Evolutionary conservation across 2,113 vertebrate species (phyloP), one percentile per base, ranked within the genome.

Genomic region (Mirza zaza): DNA sequence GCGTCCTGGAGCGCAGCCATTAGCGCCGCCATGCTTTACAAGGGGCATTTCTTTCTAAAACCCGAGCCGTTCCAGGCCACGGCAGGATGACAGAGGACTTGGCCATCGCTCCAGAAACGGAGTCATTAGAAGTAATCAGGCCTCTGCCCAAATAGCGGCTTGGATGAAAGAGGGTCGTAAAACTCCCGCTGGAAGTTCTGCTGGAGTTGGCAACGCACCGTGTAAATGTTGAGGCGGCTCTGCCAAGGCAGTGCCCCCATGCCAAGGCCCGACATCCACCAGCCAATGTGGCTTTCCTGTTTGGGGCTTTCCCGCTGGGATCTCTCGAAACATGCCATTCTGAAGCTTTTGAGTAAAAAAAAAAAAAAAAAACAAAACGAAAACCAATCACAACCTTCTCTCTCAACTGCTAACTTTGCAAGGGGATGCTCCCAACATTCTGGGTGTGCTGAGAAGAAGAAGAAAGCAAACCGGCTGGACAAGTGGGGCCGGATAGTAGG

Each of bases 51-150:
- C 84, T 85, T 82, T 36, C 94, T 63, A 29, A 79, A 87, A n/a
- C 27, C 67, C 0, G 39, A 87, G 76, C 90, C 0, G 10, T 95
- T 96, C 90, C 96, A 96, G 92, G 55, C 76, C 92, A 6, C 14
- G 20, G 96, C 97, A 94, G 97, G 95, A 92, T 85, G 96, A 96
- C 88, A n/a, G 96, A 95, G 94, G 84, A 94, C 77, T 97, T 97
- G 97, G 97, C 97, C 73, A 29, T 17, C 0, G 3, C 63, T 73
- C 55, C 68, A 70, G 79, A 89, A 95, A 87, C 29, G 5, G 39
- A 97, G 87, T 86, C 97, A 86, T 97, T 96, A 90, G 95, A 65
- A 83, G 88, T 32, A 67, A 95, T 97, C 96, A 88, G 94, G 90
- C 95, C 15, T 48, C 32, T 34, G 85, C 87, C 97, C 97, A 97